Evolutionary conservation across 2,113 vertebrate species (phyloP).

Genomic region (Engraulis encrasicolus): DNA sequence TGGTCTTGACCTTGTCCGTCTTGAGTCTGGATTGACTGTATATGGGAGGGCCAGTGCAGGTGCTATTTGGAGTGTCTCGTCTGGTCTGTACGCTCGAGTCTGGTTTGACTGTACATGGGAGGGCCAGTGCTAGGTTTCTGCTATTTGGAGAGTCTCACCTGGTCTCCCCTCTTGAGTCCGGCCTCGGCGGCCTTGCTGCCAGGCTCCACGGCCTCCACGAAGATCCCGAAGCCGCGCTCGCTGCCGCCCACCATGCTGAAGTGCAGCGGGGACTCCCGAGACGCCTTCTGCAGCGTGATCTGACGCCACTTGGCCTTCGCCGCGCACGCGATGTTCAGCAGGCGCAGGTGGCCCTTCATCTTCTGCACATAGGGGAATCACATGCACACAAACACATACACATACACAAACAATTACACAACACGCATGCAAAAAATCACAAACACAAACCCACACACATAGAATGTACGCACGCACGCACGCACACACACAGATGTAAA

Average conservation of each 20-base stretch:
- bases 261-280: constrained; percentile 86
- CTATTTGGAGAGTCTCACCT: constrained; percentile 80
- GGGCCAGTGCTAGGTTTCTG: neutral
- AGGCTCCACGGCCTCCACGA: constrained; percentile 86
- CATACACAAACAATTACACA: neutral
- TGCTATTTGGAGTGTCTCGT: no score
- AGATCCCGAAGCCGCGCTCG: constrained; percentile 92
- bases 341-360: constrained; percentile 95
- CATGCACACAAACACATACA: neutral
- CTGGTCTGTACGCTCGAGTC: no score
- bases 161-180: constrained; percentile 95
- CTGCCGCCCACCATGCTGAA: constrained; percentile 90
- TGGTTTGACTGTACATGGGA: no score
- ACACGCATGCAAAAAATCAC: neutral
- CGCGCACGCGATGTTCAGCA: constrained; percentile 95
- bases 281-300: constrained; percentile 89
- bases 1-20: no score
- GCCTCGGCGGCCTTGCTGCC: constrained; percentile 90
- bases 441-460: no score
- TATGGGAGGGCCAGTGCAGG: no score
- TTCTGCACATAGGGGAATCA: constrained; percentile 72
- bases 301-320: constrained; percentile 97
- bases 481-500: no score
- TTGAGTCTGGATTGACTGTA: no score
- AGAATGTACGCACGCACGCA: no score